Conservation (phyloP, 2,888 invertebrate species). For the Ectemnius cavifrons region DNA sequence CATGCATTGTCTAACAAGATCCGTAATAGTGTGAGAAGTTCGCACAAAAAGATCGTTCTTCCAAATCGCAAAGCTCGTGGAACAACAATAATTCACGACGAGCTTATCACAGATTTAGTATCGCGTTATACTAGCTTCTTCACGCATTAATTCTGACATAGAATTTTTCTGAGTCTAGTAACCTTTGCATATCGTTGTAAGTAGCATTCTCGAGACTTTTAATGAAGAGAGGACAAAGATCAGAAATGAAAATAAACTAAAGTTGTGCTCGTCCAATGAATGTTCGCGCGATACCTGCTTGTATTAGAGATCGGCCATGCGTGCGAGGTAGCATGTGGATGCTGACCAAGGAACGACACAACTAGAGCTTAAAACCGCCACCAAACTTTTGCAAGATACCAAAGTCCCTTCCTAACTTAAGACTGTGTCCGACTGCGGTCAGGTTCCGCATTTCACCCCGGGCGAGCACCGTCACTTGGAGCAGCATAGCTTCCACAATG, state of each 20-base stretch:
- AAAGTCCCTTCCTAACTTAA: not conserved
- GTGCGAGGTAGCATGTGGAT: constrained; percentile 4
- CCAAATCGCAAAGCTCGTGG: constrained; percentile 51
- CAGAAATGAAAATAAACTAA: too few relatives aligned
- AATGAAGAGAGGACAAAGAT: too few relatives aligned
- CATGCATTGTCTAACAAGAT: too few relatives aligned
- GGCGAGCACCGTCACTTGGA: not conserved
- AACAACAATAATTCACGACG: constrained; percentile 57
- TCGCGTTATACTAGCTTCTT: constrained; percentile 44
- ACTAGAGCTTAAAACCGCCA: not conserved
- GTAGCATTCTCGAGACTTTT: too few relatives aligned
- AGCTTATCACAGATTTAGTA: too few relatives aligned
- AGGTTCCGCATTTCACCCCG: not conserved
- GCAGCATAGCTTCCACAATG: too few relatives aligned
- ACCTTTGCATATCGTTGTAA: too few relatives aligned
- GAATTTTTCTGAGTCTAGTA: too few relatives aligned
- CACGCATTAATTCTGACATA: constrained; percentile 1
- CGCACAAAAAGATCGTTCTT: constrained; percentile 41
- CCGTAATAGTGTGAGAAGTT: too few relatives aligned
- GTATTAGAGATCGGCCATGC: not conserved
- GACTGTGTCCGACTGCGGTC: not conserved
- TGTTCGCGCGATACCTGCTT: constrained; percentile 9
- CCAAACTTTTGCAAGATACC: not conserved
- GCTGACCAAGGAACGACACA: constrained; percentile 1
- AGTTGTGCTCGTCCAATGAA: constrained; percentile 1